Percentiles rank a stretch among this genome's conserved stretches.
These are phyloP conservation scores for Synergus itoensis DNA, from an alignment of 2,888 invertebrate species.

Conservation along the genomic window DNA sequence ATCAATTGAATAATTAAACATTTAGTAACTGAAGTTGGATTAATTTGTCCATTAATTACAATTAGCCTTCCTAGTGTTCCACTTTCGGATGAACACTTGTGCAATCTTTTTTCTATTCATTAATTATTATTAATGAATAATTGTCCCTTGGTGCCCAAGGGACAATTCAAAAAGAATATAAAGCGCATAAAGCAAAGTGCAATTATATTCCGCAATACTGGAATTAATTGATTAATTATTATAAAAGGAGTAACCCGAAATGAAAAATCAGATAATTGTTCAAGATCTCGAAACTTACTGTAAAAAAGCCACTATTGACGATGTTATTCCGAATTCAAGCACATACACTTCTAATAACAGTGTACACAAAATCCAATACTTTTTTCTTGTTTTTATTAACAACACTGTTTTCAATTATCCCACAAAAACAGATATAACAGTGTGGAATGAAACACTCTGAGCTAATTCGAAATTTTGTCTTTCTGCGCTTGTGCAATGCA, in stretches of 20 bases:
- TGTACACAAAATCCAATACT: background rate
- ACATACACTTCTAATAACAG: background rate
- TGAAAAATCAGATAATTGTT: background rate
- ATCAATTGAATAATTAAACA: slow-evolving; percentile 2
- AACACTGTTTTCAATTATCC: background rate
- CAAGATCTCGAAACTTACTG: background rate
- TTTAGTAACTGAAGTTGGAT: background rate
- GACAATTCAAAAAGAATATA: too few relatives aligned
- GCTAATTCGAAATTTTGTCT: background rate
- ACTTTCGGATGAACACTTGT: background rate
- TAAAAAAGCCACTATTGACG: background rate
- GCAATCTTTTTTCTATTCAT: background rate
- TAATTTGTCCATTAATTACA: background rate
- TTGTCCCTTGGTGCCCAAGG: too few relatives aligned
- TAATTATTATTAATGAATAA: background rate
- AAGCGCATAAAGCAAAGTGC: too few relatives aligned
- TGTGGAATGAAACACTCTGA: background rate
- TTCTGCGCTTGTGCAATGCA: background rate
- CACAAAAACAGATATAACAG: background rate
- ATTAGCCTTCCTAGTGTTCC: background rate
- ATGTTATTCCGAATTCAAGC: background rate
- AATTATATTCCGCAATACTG: too few relatives aligned
- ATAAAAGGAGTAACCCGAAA: too few relatives aligned
- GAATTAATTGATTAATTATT: too few relatives aligned
- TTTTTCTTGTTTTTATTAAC: background rate